Evolutionary conservation across 2,797 vertebrate genomes (phyloP).

Genomic region (Meda fulgida): DNA sequence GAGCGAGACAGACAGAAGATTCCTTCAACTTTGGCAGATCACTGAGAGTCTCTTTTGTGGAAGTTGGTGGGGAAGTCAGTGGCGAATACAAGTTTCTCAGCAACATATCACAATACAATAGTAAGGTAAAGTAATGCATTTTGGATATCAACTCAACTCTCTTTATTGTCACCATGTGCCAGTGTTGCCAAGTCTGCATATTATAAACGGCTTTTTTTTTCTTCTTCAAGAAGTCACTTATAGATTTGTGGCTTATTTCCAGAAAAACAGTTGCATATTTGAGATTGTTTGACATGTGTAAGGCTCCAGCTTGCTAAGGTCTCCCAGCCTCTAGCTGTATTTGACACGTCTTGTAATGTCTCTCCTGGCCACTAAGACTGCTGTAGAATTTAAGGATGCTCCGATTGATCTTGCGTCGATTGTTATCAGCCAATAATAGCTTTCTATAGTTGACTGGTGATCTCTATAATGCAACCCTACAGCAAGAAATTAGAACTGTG

Average conservation of each 20-base stretch:
- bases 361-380: too few relatives aligned
- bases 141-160: neutral
- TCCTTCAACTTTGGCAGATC: slow-evolving; percentile 59
- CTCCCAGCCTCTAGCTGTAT: too few relatives aligned
- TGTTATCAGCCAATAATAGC: too few relatives aligned
- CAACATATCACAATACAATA: slow-evolving; percentile 77
- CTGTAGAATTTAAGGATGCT: too few relatives aligned
- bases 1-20: slow-evolving; percentile 63
- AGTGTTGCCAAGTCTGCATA: neutral
- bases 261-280: too few relatives aligned
- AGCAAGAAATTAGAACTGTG: too few relatives aligned
- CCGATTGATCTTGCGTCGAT: too few relatives aligned
- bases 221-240: neutral
- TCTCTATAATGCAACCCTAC: too few relatives aligned
- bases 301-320: too few relatives aligned
- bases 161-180: neutral
- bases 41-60: slow-evolving; percentile 63
- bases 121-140: slow-evolving; percentile 75
- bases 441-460: too few relatives aligned
- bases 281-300: too few relatives aligned
- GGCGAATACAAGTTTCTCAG: slow-evolving; percentile 60
- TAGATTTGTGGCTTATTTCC: neutral
- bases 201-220: neutral
- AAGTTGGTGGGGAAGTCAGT: slow-evolving; percentile 62
- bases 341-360: too few relatives aligned